These are phyloP conservation scores for Thelaira solivaga DNA, from an alignment of 2,888 invertebrate species.

Conservation along the genomic window DNA sequence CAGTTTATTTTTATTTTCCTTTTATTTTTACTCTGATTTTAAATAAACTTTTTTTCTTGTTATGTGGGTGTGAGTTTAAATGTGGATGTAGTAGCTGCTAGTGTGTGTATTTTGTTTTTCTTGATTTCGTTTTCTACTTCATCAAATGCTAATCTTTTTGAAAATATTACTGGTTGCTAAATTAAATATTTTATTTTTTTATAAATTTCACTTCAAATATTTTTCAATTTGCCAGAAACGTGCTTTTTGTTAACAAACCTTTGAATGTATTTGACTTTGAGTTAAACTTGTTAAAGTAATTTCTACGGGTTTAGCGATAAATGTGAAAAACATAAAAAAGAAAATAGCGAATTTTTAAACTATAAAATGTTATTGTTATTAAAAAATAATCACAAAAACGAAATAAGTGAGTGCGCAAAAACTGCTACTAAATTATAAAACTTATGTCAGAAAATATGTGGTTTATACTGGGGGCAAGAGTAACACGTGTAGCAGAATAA, in stretches of 20 bases:
- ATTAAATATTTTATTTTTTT: slow-evolving; percentile 3
- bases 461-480: too few relatives aligned
- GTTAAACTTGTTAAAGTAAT: neutral
- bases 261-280: slow-evolving; percentile 9
- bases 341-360: neutral
- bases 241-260: slow-evolving; percentile 24
- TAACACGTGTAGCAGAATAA: too few relatives aligned
- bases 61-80: too few relatives aligned
- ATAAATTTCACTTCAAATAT: slow-evolving; percentile 3
- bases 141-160: neutral
- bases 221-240: slow-evolving; percentile 32
- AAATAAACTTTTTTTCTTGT: too few relatives aligned
- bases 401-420: neutral
- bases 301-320: neutral
- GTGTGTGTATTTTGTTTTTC: neutral
- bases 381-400: neutral
- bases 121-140: neutral
- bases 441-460: too few relatives aligned
- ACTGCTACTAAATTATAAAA: neutral
- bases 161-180: neutral
- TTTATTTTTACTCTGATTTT: too few relatives aligned
- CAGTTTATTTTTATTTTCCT: neutral
- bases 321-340: neutral
- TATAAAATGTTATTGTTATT: neutral
- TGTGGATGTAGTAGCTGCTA: neutral